These are phyloP conservation scores for Limnephilus lunatus DNA, from an alignment of 2,888 invertebrate genomes.

Conservation along the genomic window DNA sequence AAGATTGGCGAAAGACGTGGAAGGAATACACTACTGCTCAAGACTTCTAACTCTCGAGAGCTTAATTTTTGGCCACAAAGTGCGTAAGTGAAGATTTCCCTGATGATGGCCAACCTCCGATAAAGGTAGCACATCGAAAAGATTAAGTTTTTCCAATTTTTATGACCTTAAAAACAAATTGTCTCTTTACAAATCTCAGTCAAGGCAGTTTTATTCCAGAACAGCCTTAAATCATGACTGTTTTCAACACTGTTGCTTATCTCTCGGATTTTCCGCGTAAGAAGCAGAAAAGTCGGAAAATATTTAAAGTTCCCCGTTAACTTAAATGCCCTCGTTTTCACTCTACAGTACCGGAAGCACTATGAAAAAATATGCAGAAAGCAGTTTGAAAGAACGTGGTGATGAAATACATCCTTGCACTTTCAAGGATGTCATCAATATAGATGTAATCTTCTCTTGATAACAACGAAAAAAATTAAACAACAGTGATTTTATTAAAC, in stretches of 20 bases:
- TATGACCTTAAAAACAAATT: background rate
- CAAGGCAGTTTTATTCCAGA: background rate
- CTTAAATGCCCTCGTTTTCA: background rate
- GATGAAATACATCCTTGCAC: background rate
- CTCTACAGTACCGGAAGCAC: background rate
- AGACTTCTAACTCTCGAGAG: no score
- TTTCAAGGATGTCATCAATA: background rate
- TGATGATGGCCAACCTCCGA: background rate
- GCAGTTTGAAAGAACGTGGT: background rate
- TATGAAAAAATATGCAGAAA: background rate
- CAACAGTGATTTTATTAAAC: no score
- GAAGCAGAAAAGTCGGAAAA: background rate
- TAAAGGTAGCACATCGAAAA: background rate
- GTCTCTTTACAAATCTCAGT: background rate
- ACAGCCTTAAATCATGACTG: background rate
- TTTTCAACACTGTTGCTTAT: background rate
- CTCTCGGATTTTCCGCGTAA: background rate
- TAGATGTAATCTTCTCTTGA: no score
- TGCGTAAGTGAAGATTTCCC: no score
- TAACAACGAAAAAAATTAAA: no score
- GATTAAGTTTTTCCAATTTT: background rate
- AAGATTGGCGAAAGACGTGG: no score
- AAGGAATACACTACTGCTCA: no score
- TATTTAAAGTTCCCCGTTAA: background rate
- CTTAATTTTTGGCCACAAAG: no score